Conservation (phyloP, 2,888 invertebrate species). For the Drosophila prolongata region DNA sequence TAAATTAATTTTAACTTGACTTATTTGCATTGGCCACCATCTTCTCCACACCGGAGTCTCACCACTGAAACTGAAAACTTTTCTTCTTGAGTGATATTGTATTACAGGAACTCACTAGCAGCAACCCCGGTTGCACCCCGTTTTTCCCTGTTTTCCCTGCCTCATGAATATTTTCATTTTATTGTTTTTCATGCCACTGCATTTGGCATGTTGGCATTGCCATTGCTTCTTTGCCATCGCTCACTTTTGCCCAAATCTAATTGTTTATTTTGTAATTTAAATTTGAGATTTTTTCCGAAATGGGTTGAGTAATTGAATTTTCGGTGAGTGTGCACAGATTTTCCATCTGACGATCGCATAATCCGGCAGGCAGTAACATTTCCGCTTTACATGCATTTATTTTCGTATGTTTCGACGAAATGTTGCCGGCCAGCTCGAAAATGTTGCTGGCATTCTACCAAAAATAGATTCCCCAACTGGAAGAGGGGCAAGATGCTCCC, state of each 20-base stretch:
- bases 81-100: constrained; percentile 58
- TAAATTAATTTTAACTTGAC: constrained; percentile 58
- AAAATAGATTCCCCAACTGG: constrained; percentile 65
- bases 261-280: constrained; percentile 80
- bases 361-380: constrained; percentile 31
- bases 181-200: constrained; percentile 55
- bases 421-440: constrained; percentile 45
- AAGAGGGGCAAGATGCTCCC: constrained; percentile 36
- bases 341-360: constrained; percentile 31
- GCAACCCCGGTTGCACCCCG: constrained; percentile 2
- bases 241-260: constrained; percentile 64
- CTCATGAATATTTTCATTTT: constrained; percentile 63
- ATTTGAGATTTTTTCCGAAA: constrained; percentile 53
- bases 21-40: constrained; percentile 41
- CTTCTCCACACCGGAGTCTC: constrained; percentile 18
- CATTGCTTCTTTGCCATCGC: constrained; percentile 15
- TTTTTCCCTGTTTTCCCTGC: constrained; percentile 48
- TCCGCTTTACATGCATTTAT: constrained; percentile 34
- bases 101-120: constrained; percentile 40
- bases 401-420: constrained; percentile 22
- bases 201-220: constrained; percentile 57
- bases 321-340: constrained; percentile 25
- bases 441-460: constrained; percentile 66
- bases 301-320: constrained; percentile 71
- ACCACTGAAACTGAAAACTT: constrained; percentile 68